Evolutionary conservation across 2,113 vertebrate species (phyloP).

Genomic region (Pseudois nayaur): DNA sequence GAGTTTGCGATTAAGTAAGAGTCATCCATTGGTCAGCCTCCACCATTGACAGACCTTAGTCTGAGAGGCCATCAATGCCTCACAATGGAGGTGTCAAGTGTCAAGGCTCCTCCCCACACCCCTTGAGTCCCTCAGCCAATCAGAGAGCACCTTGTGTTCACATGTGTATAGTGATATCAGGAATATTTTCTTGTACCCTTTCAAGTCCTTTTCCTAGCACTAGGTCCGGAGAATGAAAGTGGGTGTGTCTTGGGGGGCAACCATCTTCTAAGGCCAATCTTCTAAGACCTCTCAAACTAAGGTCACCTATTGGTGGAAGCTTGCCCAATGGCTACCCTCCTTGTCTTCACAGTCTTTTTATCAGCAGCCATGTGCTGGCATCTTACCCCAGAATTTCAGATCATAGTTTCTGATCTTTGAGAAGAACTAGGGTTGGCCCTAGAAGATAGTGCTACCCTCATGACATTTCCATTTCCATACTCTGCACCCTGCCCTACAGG

Average conservation of each 20-base stretch:
- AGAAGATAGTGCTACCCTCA: background rate
- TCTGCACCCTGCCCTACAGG: background rate
- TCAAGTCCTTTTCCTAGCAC: background rate
- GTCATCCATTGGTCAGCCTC: background rate
- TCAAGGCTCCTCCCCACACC: background rate
- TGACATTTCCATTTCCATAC: background rate
- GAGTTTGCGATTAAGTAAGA: background rate
- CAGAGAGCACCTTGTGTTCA: background rate
- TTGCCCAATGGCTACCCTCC: background rate
- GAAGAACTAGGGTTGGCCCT: background rate
- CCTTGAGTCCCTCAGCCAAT: background rate
- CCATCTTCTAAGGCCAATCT: background rate
- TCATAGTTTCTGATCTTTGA: background rate
- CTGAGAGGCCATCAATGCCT: background rate
- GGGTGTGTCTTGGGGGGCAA: background rate
- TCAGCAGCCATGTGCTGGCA: background rate
- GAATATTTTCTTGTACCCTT: background rate
- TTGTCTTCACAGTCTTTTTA: background rate
- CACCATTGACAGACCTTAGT: background rate
- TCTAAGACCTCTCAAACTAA: background rate
- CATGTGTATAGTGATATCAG: background rate
- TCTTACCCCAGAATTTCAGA: background rate
- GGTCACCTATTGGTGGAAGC: background rate
- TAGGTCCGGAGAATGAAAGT: background rate
- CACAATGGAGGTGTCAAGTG: background rate